Conservation (phyloP, 2,797 vertebrate genomes). For the Bradypodion ventrale region DNA sequence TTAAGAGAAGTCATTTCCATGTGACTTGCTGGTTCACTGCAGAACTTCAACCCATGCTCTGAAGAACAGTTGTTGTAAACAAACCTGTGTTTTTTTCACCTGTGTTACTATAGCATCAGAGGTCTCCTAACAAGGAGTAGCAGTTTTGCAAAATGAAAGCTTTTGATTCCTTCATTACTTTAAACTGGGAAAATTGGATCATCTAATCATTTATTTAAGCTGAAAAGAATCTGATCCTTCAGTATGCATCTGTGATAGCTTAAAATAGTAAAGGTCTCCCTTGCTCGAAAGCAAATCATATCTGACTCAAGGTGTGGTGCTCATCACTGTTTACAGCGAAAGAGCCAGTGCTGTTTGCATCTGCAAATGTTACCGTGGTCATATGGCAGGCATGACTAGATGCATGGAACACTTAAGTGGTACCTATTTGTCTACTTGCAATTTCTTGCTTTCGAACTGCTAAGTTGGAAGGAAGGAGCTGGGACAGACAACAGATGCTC, state of each 20-base stretch:
- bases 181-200: background rate
- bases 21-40: background rate
- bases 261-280: no score
- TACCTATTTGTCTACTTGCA: no score
- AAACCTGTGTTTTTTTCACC: background rate
- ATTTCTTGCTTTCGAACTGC: no score
- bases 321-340: no score
- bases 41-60: background rate
- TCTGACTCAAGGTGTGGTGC: no score
- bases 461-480: no score
- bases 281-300: no score
- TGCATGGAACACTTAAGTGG: no score
- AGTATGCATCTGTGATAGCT: background rate
- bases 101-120: conserved; percentile 1
- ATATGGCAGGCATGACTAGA: no score
- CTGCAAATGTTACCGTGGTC: no score
- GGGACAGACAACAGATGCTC: no score
- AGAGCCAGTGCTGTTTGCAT: no score
- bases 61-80: conserved; percentile 6
- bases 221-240: background rate
- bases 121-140: background rate
- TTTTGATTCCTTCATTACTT: background rate
- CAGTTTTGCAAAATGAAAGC: background rate
- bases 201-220: background rate
- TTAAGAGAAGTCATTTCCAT: background rate